Evolutionary conservation across 2,797 vertebrate genomes (phyloP).

Genomic region (Phalanger gymnotis): DNA sequence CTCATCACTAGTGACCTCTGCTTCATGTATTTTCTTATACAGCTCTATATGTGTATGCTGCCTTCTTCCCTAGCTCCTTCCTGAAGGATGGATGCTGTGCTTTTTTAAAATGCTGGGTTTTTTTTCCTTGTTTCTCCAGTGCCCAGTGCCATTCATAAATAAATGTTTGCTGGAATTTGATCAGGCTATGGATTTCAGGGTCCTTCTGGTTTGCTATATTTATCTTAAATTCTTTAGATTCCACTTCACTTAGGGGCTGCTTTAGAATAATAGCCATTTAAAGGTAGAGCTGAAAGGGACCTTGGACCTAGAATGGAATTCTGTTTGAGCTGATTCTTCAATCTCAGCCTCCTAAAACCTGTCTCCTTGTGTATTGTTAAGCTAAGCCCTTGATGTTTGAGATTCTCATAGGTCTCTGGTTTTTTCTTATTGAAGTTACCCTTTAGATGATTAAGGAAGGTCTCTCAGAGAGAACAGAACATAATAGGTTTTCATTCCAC

Average conservation of each 20-base stretch:
- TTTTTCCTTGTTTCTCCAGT: neutral
- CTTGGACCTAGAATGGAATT: neutral
- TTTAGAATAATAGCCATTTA: neutral
- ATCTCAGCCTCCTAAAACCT: conserved; percentile 7
- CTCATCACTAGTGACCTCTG: neutral
- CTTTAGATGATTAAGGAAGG: neutral
- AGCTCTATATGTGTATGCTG: neutral
- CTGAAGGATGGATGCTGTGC: neutral
- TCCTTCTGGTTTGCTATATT: neutral
- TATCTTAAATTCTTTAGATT: neutral
- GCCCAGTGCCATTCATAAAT: neutral
- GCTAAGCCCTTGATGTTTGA: neutral
- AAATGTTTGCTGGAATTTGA: neutral
- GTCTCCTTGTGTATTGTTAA: neutral
- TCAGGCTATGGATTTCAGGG: neutral
- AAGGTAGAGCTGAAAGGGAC: neutral
- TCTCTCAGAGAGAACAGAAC: neutral
- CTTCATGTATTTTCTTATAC: neutral
- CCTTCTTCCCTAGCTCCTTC: neutral
- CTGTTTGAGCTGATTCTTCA: neutral
- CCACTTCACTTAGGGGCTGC: neutral
- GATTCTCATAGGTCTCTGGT: neutral
- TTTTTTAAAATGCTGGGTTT: no score
- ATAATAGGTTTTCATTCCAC: neutral
- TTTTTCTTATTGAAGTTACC: neutral